phyloP scores from a whole-genome alignment of 2,113 vertebrate genomes.

The Amphiprion percula region DNA sequence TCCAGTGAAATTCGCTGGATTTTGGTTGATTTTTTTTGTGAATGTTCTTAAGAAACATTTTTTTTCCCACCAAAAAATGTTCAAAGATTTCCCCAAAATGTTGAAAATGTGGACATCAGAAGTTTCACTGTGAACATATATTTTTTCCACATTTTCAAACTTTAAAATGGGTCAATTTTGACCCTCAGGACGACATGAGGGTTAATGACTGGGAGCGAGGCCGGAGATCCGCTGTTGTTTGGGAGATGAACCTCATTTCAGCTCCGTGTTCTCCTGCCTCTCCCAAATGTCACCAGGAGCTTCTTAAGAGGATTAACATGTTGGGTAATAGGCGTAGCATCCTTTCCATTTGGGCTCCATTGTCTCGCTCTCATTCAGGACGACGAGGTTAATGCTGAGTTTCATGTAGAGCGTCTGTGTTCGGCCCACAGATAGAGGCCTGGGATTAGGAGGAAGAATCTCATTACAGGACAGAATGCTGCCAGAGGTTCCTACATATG shows the following conservation, averaged over 20 bases:
- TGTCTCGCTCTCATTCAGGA: constrained; percentile 60
- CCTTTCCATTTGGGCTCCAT: constrained; percentile 59
- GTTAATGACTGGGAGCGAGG: constrained; percentile 53
- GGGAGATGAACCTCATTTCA: constrained; percentile 30
- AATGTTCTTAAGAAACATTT: too few species aligned
- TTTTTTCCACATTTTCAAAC: too few species aligned
- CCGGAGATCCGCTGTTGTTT: constrained; percentile 47
- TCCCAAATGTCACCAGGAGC: constrained; percentile 65
- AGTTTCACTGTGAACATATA: too few species aligned
- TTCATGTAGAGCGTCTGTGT: constrained; percentile 56
- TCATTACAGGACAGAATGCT: constrained; percentile 69
- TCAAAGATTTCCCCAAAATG: too few species aligned
- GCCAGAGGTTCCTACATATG: constrained; percentile 28
- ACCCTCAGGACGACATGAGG: background rate
- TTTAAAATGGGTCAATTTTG: too few species aligned
- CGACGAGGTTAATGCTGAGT: constrained; percentile 50
- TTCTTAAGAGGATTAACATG: constrained; percentile 78
- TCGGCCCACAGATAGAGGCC: constrained; percentile 48
- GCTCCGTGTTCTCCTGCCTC: constrained; percentile 23
- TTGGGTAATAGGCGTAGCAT: constrained; percentile 61
- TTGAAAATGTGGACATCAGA: too few species aligned
- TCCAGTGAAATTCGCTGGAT: too few species aligned
- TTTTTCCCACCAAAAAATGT: too few species aligned
- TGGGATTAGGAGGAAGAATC: constrained; percentile 68
- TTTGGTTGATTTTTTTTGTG: too few species aligned